phyloP scores from a whole-genome alignment of 2,113 vertebrate genomes.

The Chaetodon auriga region DNA sequence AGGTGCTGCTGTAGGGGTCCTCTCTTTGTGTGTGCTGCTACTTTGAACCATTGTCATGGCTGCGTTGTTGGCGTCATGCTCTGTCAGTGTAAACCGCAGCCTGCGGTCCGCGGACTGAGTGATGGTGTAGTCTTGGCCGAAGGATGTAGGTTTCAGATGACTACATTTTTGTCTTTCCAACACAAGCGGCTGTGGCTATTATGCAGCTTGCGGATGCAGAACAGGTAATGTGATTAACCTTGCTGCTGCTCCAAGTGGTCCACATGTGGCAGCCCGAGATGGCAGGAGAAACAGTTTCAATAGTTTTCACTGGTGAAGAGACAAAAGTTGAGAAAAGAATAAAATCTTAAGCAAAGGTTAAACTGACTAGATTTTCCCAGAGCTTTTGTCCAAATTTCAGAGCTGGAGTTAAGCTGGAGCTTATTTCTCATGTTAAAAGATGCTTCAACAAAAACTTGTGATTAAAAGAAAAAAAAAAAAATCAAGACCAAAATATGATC shows the following conservation, averaged over 20 bases:
- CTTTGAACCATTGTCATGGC: constrained; percentile 53
- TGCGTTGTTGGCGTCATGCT: constrained; percentile 7
- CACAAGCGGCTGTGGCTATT: constrained; percentile 36
- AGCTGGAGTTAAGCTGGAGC: no score
- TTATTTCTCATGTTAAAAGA: background rate
- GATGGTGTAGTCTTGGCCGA: background rate
- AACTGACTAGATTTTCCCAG: background rate
- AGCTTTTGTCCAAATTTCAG: background rate
- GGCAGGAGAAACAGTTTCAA: background rate
- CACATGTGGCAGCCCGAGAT: constrained; percentile 5
- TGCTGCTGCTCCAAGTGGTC: constrained; percentile 46
- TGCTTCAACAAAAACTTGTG: background rate
- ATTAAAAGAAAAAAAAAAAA: background rate
- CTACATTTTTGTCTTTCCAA: constrained; percentile 47
- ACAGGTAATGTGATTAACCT: constrained; percentile 70
- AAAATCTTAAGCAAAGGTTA: background rate
- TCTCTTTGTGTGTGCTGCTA: constrained; percentile 8
- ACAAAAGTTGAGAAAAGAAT: background rate
- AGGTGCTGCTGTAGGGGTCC: background rate
- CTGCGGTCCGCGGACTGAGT: constrained; percentile 24
- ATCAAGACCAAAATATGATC: background rate
- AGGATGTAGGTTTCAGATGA: constrained; percentile 53
- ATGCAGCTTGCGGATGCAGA: constrained; percentile 44
- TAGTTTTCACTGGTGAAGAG: background rate
- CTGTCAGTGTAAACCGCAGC: constrained; percentile 4